Conservation (phyloP, 2,888 invertebrate genomes). For the Thereva unica region DNA sequence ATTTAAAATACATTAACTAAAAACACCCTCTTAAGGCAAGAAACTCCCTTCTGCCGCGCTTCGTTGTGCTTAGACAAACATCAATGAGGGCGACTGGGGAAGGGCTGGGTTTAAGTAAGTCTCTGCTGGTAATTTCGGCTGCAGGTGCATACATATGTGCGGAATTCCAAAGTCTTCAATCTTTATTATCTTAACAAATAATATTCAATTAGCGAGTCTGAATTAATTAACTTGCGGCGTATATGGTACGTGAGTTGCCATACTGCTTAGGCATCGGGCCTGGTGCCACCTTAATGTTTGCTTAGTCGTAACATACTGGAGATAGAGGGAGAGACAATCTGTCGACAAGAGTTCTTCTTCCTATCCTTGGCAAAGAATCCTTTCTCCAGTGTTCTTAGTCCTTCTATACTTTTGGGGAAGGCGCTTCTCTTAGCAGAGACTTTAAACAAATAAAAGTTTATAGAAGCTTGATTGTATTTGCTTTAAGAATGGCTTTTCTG, state of each 20-base stretch:
- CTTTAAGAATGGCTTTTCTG: constrained; percentile 39
- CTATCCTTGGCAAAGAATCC: not conserved
- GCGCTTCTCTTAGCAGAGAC: constrained; percentile 30
- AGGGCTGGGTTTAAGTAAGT: constrained; percentile 3
- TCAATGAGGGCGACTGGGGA: not conserved
- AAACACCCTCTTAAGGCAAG: no score
- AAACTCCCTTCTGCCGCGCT: no score
- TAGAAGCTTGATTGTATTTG: constrained; percentile 40
- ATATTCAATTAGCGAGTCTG: constrained; percentile 58
- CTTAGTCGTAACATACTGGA: constrained; percentile 20
- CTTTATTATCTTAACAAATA: constrained; percentile 54
- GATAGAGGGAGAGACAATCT: not conserved
- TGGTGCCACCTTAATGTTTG: constrained; percentile 20
- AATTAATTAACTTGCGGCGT: constrained; percentile 54
- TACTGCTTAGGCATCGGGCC: not conserved
- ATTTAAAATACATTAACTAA: no score
- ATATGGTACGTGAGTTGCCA: constrained; percentile 16
- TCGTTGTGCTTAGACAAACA: no score
- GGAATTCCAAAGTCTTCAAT: constrained; percentile 36
- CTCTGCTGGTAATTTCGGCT: constrained; percentile 8
- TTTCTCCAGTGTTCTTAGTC: not conserved
- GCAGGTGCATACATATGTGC: constrained; percentile 31
- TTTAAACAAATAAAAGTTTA: constrained; percentile 42
- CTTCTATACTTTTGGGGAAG: constrained; percentile 3
- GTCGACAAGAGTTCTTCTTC: not conserved